Evolutionary conservation across 2,888 invertebrate species (phyloP), one percentile per base, ranked within the genome.

Genomic region (Agrotis puta): DNA sequence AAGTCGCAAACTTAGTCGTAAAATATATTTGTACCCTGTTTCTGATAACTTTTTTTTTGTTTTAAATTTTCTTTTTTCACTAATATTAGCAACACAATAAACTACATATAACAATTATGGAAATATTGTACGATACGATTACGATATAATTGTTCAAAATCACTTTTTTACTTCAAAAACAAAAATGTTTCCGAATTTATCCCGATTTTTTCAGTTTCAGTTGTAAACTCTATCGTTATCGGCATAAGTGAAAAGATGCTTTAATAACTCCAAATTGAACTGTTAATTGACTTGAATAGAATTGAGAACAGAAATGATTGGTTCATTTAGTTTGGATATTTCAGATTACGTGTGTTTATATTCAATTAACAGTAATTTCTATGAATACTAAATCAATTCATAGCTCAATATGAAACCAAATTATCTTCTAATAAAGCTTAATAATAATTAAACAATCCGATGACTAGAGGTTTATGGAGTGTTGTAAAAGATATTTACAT

Each of bases 201-300:
- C 33, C 13, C 18, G 57, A 67, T 47, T 61, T 63, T 51, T 48
- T 22, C 50, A 65, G 64, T 68, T 70, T 74, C 24, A 54, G 9
- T 33, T 33, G 33, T 33, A 33, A 33, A 33, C 7, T 9, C 33
- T 9, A 27, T n/a, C n/a, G n/a, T n/a, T n/a, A n/a, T n/a, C n/a
- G n/a, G n/a, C n/a, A n/a, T n/a, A n/a, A n/a, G n/a, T n/a, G n/a
- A n/a, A 18, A 43, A 27, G 20, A 3, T 54, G 48, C 2, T 14
- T 47, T n/a, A n/a, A n/a, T n/a, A n/a, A n/a, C n/a, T n/a, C 43
- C 33, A 64, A n/a, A 73, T 66, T 45, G 7, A 3, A 4, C 11
- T n/a, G 16, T 48, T 64, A 59, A 27, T 22, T 27, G 20, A 1
- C 22, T 4, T 33, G 24, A 13, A 58, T 48, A 39, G 1, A 69